These are phyloP conservation scores for Oxyura jamaicensis DNA, from an alignment of 2,113 vertebrate genomes.

Conservation along the genomic window DNA sequence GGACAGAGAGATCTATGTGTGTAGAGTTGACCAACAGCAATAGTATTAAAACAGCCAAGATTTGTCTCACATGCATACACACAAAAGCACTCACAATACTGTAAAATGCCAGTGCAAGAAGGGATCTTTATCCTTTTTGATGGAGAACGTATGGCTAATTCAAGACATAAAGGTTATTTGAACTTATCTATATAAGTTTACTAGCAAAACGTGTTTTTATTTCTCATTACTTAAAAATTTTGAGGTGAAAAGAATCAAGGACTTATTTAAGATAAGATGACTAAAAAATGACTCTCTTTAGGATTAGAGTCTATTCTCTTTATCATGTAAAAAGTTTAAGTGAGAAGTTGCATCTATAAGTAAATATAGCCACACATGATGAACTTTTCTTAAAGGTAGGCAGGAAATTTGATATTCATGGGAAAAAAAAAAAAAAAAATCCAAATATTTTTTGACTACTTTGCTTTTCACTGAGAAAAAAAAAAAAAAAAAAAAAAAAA, in stretches of 20 bases:
- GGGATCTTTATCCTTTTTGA: background rate
- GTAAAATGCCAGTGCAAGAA: background rate
- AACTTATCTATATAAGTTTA: background rate
- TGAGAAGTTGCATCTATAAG: background rate
- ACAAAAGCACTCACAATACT: background rate
- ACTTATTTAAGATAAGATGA: background rate
- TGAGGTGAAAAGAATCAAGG: background rate
- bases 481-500: no score
- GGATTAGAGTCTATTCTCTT: background rate
- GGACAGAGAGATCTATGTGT: background rate
- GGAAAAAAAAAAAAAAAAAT: background rate
- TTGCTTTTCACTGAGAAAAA: background rate
- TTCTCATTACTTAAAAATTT: background rate
- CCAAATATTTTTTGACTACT: background rate
- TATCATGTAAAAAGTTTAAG: background rate
- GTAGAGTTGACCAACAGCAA: background rate
- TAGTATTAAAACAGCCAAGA: background rate
- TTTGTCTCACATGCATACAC: background rate
- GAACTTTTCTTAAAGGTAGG: background rate
- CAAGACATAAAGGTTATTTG: background rate
- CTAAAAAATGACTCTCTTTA: background rate
- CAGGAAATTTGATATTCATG: background rate
- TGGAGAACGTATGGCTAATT: background rate
- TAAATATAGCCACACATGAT: background rate
- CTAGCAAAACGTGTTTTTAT: background rate